Percentiles rank a stretch among this genome's conserved stretches.
phyloP scores from a whole-genome alignment of 1,140 invertebrate genomes.

The Halyomorpha halys region DNA sequence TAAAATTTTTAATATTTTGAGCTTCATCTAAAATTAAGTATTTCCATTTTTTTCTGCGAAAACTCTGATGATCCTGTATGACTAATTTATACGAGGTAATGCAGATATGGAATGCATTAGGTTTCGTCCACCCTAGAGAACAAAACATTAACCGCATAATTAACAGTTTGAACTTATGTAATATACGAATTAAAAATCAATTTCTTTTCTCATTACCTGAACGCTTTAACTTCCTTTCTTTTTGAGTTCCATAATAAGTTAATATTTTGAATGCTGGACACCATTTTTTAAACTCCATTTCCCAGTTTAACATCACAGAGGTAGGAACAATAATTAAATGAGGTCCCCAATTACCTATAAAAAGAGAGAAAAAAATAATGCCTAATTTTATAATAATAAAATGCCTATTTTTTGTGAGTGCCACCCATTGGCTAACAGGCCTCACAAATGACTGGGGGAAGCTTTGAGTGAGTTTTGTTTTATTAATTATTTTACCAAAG shows the following conservation, averaged over 20 bases:
- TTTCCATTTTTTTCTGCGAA: constrained; percentile 96
- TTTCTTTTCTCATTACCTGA: constrained; percentile 43
- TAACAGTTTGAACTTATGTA: background rate
- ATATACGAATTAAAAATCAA: background rate
- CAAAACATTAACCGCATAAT: constrained; percentile 21
- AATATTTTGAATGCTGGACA: constrained; percentile 98
- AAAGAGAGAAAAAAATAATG: constrained; percentile 23
- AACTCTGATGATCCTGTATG: constrained; percentile 96
- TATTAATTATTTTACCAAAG: too few relatives aligned
- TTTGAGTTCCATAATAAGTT: constrained; percentile 95
- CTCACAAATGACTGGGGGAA: too few relatives aligned
- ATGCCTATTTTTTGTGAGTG: too few relatives aligned
- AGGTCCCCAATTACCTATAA: constrained; percentile 80
- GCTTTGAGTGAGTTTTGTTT: too few relatives aligned
- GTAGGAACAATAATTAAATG: constrained; percentile 99
- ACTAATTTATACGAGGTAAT: constrained; percentile 99
- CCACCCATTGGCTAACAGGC: too few relatives aligned
- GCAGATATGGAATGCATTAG: constrained; percentile 98
- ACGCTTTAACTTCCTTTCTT: constrained; percentile 91
- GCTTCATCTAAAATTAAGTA: constrained; percentile 99
- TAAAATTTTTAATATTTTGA: constrained; percentile 99
- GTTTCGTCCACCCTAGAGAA: constrained; percentile 85
- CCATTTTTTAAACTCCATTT: constrained; percentile 99
- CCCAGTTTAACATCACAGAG: constrained; percentile 99
- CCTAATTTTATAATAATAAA: too few relatives aligned